Evolutionary conservation across 2,888 invertebrate genomes (phyloP).

Genomic region (Bhutanitis thaidina): DNA sequence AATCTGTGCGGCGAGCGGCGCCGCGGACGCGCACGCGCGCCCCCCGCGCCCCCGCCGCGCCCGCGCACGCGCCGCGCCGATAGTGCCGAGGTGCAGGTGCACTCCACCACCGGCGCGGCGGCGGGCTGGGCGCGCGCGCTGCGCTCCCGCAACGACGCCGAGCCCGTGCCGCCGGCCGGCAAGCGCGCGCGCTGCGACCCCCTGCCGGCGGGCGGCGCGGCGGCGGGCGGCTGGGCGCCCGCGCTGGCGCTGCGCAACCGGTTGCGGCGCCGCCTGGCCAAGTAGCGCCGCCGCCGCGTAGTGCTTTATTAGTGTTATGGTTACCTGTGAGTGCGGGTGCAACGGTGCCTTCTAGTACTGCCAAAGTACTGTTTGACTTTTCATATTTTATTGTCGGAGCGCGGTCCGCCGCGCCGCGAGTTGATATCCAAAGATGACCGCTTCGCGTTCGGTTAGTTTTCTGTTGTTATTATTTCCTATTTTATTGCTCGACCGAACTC

Average conservation of each 20-base stretch:
- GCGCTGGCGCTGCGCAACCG: conserved; percentile 63
- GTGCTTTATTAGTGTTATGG: conserved; percentile 11
- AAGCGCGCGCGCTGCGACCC: conserved; percentile 41
- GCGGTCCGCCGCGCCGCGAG: conserved; percentile 26
- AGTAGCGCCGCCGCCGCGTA: conserved; percentile 41
- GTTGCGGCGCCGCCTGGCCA: conserved; percentile 62
- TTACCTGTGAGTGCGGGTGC: conserved; percentile 40
- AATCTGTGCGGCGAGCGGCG: conserved; percentile 57
- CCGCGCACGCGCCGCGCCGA: conserved; percentile 18
- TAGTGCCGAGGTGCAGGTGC: conserved; percentile 50
- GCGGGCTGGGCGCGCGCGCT: conserved; percentile 34
- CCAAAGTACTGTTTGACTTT: conserved; percentile 47
- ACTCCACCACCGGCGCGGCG: conserved; percentile 47
- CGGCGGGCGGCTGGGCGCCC: conserved; percentile 31
- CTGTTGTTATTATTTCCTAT: conserved; percentile 51
- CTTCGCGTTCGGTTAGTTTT: conserved; percentile 60
- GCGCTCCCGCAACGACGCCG: conserved; percentile 37
- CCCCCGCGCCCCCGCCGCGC: conserved; percentile 41
- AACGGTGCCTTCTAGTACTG: conserved; percentile 54
- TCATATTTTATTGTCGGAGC: conserved; percentile 29
- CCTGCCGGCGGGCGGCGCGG: conserved; percentile 34
- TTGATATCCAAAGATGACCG: conserved; percentile 64
- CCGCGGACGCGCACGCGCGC: conserved; percentile 47
- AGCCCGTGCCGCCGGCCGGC: conserved; percentile 22
- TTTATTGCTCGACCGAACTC: conserved; percentile 31